These are phyloP conservation scores for Carterocephalus palaemon DNA, from an alignment of 2,888 invertebrate species.

Conservation along the genomic window DNA sequence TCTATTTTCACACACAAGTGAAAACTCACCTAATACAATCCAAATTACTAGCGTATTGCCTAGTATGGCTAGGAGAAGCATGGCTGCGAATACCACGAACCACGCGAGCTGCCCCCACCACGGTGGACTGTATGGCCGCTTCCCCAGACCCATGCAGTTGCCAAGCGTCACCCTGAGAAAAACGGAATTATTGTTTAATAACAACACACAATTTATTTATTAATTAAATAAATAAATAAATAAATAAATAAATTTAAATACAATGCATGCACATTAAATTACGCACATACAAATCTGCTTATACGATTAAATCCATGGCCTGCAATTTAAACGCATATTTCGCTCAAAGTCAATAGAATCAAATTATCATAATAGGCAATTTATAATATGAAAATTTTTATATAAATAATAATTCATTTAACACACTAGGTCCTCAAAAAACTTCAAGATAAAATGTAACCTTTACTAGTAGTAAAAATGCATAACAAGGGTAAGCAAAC, in stretches of 20 bases:
- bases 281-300: neutral
- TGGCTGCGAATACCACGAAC: conserved; percentile 85
- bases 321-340: no score
- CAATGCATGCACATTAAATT: neutral
- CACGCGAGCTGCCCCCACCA: conserved; percentile 85
- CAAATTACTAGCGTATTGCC: conserved; percentile 95
- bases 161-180: conserved; percentile 75
- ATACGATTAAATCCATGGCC: neutral
- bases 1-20: neutral
- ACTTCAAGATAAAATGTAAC: no score
- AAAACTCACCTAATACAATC: conserved; percentile 88
- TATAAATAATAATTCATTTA: no score
- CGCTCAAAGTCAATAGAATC: no score
- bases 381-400: no score
- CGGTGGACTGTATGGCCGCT: conserved; percentile 78
- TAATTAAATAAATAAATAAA: conserved; percentile 1
- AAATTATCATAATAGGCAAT: no score
- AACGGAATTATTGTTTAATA: conserved; percentile 7
- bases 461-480: no score
- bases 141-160: conserved; percentile 80
- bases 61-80: conserved; percentile 87
- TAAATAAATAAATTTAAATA: conserved; percentile 1
- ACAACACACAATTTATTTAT: no score
- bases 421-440: no score
- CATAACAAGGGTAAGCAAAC: no score